Percentiles rank a stretch among this genome's conserved stretches.
These are phyloP conservation scores for Adelosebastes latens DNA, from an alignment of 2,797 vertebrate species.

Conservation along the genomic window DNA sequence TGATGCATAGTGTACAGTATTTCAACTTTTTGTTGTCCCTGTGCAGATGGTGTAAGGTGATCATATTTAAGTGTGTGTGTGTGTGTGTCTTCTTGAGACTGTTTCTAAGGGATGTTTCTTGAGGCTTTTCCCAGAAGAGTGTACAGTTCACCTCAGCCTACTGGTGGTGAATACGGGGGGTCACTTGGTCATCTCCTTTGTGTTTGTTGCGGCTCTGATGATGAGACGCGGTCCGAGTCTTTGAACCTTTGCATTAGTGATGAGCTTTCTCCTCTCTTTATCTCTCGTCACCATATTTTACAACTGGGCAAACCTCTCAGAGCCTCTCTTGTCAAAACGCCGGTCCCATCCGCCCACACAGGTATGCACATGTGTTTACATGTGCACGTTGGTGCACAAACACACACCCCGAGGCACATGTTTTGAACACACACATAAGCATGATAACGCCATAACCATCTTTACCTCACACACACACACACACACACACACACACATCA, in stretches of 20 bases:
- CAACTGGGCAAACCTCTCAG: constrained; percentile 43
- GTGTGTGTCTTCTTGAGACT: neutral
- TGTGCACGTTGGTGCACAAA: constrained; percentile 14
- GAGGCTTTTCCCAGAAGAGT: constrained; percentile 9
- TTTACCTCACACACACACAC: neutral
- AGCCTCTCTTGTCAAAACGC: constrained; percentile 48
- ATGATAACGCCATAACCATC: neutral
- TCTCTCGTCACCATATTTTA: constrained; percentile 74
- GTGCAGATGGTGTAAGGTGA: neutral
- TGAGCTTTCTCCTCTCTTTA: constrained; percentile 69
- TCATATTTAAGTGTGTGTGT: neutral
- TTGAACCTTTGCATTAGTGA: constrained; percentile 81
- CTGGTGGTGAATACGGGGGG: constrained; percentile 52
- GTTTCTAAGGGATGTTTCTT: neutral
- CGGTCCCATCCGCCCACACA: constrained; percentile 58
- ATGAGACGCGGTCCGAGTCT: constrained; percentile 74
- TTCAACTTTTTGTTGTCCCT: neutral
- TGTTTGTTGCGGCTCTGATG: constrained; percentile 71
- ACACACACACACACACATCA: neutral
- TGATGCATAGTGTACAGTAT: neutral
- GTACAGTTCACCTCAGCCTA: constrained; percentile 15
- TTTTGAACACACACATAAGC: neutral
- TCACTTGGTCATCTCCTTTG: constrained; percentile 76
- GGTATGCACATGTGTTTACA: constrained; percentile 47
- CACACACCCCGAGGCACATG: constrained; percentile 11